Evolutionary conservation across 2,797 vertebrate species (phyloP).

Genomic region (Clarias fuscus): DNA sequence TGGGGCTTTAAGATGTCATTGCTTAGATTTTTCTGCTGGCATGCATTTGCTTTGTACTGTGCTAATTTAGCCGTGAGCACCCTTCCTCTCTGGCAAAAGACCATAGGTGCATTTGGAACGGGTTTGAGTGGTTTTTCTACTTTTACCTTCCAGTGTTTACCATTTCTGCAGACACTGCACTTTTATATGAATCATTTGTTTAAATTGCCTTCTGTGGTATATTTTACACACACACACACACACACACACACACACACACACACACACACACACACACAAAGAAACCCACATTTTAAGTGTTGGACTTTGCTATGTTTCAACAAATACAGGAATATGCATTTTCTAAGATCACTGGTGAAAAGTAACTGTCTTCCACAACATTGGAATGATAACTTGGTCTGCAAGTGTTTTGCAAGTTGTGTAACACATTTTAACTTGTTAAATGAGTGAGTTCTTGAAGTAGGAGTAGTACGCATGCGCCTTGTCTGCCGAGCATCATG

Average conservation of each 20-base stretch:
- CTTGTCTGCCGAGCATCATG: no score
- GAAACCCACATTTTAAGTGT: neutral
- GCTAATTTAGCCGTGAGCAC: slow-evolving; percentile 34
- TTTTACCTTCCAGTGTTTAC: slow-evolving; percentile 44
- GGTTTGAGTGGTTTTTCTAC: slow-evolving; percentile 53
- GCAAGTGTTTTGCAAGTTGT: no score
- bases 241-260: no score
- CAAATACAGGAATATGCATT: neutral
- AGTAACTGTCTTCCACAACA: neutral
- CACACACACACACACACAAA: neutral
- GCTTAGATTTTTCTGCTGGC: slow-evolving; percentile 2
- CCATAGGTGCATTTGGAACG: slow-evolving; percentile 40
- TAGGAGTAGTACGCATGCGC: no score
- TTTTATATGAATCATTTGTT: slow-evolving; percentile 20
- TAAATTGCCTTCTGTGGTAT: slow-evolving; percentile 19
- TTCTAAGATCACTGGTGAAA: neutral
- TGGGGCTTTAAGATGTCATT: neutral
- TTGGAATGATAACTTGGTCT: neutral
- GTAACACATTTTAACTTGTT: no score
- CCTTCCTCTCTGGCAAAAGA: slow-evolving; percentile 14
- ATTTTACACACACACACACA: slow-evolving; percentile 13
- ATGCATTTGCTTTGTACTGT: slow-evolving; percentile 19
- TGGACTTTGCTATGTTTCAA: neutral
- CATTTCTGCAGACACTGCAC: slow-evolving; percentile 36
- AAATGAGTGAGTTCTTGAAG: no score